Evolutionary conservation across 2,797 vertebrate genomes (phyloP).

Genomic region (Sarcophilus harrisii): DNA sequence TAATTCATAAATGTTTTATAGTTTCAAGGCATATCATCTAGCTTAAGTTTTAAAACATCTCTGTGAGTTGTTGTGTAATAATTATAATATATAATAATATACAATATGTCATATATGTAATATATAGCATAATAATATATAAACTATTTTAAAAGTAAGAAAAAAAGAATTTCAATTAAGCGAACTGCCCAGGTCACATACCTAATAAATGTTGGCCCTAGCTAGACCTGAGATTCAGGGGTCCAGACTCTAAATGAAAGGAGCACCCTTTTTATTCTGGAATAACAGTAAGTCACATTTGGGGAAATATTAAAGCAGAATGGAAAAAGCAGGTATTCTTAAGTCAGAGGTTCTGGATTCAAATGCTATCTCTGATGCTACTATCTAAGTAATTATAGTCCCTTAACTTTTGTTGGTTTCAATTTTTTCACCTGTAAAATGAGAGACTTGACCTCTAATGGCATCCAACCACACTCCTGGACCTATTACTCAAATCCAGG

Average conservation of each 20-base stretch:
- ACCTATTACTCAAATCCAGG: not conserved
- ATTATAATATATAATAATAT: not conserved
- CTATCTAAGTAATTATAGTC: not conserved
- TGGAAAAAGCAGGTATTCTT: not conserved
- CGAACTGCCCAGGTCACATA: not conserved
- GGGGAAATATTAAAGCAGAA: not conserved
- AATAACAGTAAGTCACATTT: not conserved
- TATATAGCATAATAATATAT: too few relatives aligned
- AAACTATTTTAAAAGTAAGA: not conserved
- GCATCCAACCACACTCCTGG: not conserved
- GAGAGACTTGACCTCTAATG: not conserved
- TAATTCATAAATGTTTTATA: not conserved
- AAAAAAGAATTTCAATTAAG: not conserved
- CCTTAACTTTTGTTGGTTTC: not conserved
- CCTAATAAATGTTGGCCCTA: not conserved
- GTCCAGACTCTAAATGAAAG: not conserved
- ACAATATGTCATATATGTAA: too few relatives aligned
- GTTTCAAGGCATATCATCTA: not conserved
- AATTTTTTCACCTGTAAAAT: not conserved
- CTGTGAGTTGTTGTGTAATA: not conserved
- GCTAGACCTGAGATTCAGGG: not conserved
- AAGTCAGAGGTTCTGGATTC: not conserved
- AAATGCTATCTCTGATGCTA: not conserved
- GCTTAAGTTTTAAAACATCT: not conserved
- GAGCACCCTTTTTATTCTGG: not conserved